Base-by-base conservation (phyloP, 2,797 vertebrate genomes). In the Rhinatrema bivittatum region DNA sequence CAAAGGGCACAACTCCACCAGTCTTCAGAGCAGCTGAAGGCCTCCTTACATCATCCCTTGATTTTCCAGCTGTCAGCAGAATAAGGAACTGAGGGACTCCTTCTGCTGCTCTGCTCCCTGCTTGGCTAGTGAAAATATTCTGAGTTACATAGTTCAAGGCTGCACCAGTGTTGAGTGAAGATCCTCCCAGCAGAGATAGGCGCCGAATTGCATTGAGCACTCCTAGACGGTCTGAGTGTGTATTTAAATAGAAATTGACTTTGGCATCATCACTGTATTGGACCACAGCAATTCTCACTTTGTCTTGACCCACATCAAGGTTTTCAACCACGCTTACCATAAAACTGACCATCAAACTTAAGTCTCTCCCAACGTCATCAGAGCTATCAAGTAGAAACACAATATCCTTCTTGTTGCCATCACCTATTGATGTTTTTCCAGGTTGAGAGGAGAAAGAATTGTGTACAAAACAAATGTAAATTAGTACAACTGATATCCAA, bases 351-450 rank as follows among this genome's bases (percentile, higher is more conserved):
- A 99, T 62, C 19, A 79, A 70, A 31, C 88, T 71, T 68, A 97
- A 98, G 49, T 84, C 81, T 22, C 63, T 81, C 56, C 81, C 70
- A 59, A 86, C 85, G n/a, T 87, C 85, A 34, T 90, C 81, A 0
- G 95, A 97, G 51, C 94, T 91, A 37, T 97, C 95, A 2, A 98
- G 82, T 50, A 99, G 88, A 74, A 98, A 97, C 25, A 93, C 90
- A 62, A 98, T 70, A 36, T 98, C 94, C 30, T 78, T 87, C 84
- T 85, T 75, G 25, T 14, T 10, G 20, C 27, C 36, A n/a, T n/a
- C n/a, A n/a, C n/a, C n/a, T n/a, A n/a, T n/a, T n/a, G n/a, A n/a
- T n/a, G n/a, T n/a, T n/a, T n/a, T n/a, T n/a, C n/a, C n/a, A n/a
- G n/a, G n/a, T n/a, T n/a, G n/a, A n/a, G n/a, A n/a, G n/a, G n/a